Percentiles rank a stretch among this genome's conserved stretches.
Conservation (phyloP, 1,140 invertebrate species). For the Hyles vespertilio region DNA sequence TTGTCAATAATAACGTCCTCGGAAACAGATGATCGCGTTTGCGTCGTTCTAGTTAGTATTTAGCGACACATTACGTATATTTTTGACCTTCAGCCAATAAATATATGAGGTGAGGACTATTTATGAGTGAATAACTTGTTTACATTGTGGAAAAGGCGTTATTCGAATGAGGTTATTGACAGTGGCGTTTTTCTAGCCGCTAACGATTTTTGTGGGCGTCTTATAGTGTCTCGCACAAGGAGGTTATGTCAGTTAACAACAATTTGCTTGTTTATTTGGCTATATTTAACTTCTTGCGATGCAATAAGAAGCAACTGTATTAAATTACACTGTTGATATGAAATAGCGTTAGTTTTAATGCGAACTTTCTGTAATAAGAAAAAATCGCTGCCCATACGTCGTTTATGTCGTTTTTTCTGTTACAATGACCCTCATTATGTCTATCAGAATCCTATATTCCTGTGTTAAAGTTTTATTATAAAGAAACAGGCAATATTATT, state of each 20-base stretch:
- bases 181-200: conserved; percentile 13
- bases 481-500: no score
- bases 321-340: no score
- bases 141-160: conserved; percentile 14
- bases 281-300: no score
- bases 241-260: conserved; percentile 1
- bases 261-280: conserved; percentile 4
- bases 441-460: no score
- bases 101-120: not conserved
- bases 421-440: no score
- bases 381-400: no score
- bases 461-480: no score
- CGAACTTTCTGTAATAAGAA: no score
- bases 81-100: conserved; percentile 1
- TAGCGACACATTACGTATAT: conserved; percentile 6
- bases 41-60: conserved; percentile 3
- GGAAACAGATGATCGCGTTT: conserved; percentile 8
- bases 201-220: conserved; percentile 5
- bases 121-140: conserved; percentile 6
- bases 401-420: no score
- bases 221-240: not conserved
- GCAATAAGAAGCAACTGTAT: no score
- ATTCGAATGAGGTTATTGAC: conserved; percentile 18
- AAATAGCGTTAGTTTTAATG: no score
- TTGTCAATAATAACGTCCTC: conserved; percentile 5